A percentile compares a stretch with the other conserved stretches of the same genome.
These are phyloP conservation scores for Leptura quadrifasciata DNA, from an alignment of 2,888 invertebrate genomes.

Conservation along the genomic window DNA sequence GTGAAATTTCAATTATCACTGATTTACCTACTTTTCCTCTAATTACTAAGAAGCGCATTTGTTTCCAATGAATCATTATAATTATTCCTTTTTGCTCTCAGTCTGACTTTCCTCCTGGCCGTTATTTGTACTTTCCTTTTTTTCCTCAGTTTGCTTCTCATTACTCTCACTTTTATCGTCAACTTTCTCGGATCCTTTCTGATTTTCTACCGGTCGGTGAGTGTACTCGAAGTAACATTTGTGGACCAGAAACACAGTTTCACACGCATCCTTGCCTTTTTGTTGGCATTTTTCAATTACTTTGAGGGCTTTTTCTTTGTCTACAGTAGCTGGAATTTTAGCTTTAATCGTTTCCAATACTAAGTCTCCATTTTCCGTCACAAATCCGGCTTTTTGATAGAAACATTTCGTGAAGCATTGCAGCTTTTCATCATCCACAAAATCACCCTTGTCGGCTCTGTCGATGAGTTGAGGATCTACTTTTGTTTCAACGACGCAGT, in stretches of 20 bases:
- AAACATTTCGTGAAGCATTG: constrained; percentile 65
- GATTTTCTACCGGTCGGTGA: not conserved
- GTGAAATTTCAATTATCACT: not conserved
- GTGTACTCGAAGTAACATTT: constrained; percentile 62
- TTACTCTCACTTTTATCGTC: not conserved
- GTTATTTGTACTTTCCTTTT: not conserved
- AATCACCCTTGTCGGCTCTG: constrained; percentile 61
- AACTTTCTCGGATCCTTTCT: not conserved
- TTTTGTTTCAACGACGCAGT: constrained; percentile 60
- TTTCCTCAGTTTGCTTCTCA: constrained; percentile 1
- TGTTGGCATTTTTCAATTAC: constrained; percentile 60
- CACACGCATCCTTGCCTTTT: constrained; percentile 61
- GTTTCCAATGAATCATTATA: not conserved
- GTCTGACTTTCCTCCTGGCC: not conserved
- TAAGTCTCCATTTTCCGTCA: constrained; percentile 53
- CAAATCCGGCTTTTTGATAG: constrained; percentile 60
- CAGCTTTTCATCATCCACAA: constrained; percentile 59
- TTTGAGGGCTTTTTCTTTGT: constrained; percentile 58
- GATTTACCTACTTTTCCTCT: not conserved
- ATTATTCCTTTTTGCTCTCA: constrained; percentile 3
- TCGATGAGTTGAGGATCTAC: constrained; percentile 60
- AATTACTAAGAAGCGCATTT: not conserved
- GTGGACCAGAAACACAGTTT: constrained; percentile 62
- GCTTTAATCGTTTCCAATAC: constrained; percentile 59
- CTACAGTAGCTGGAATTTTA: constrained; percentile 57